Evolutionary conservation across 2,888 invertebrate genomes (phyloP), one percentile per base, ranked within the genome.

Genomic region (Rhorus exstirpatorius): DNA sequence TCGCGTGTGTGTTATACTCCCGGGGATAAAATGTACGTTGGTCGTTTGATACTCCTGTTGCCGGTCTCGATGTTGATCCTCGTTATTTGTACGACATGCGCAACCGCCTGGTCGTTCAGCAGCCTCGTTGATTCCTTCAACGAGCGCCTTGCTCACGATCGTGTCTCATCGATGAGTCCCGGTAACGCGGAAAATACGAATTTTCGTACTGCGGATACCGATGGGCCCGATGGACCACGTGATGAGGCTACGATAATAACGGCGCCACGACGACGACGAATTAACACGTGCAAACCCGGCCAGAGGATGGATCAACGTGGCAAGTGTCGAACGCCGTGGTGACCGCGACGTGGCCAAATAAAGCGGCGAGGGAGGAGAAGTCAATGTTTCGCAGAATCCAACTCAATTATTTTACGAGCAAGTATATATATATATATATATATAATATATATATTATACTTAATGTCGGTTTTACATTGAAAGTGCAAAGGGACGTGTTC

Each of bases 271-370:
- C 81, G 89, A 3, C 84, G 44, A 19, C 83, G 72, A n/a, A 38
- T 68, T 10, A 26, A 80, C 7, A 38, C 49, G 12, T 90, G 90
- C 83, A 71, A 82, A 53, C 60, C 84, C 2, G 89, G 89, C 1
- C 86, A 91, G 53, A 80, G 76, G 55, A 63, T 72, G 61, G 90
- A 91, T 72, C 87, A 87, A n/a, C 83, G 86, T 3, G 90, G 90
- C 71, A 88, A 83, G 55, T 90, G 91, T 49, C 86, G 90, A 19
- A 85, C 75, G 12, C 71, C 87, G 26, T 91, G 88, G 88, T 88
- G 77, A 80, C 12, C 26, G 35, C n/a, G n/a, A n/a, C n/a, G n/a
- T n/a, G n/a, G n/a, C n/a, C n/a, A n/a, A n/a, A n/a, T n/a, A n/a
- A n/a, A 3, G 8, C 35, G 12, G 12, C 6, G 10, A 24, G 1